Evolutionary conservation across 2,113 vertebrate genomes (phyloP).

Genomic region (Gadus macrocephalus): DNA sequence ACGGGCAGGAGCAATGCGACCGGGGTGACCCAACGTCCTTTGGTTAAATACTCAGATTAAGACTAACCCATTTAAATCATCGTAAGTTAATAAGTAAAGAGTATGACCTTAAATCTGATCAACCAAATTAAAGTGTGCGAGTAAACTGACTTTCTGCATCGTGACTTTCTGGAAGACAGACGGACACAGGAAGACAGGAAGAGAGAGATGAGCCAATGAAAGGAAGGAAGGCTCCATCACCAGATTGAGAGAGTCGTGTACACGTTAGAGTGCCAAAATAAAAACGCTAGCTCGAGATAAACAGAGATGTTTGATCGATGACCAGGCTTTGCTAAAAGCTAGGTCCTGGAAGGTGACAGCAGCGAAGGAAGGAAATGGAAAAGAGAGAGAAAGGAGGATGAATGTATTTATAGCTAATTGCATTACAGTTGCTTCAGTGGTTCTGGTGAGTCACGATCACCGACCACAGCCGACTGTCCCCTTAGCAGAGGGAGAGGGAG

Average conservation of each 20-base stretch:
- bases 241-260: background rate
- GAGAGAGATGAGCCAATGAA: too few relatives aligned
- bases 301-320: background rate
- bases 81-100: too few relatives aligned
- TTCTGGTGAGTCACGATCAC: conserved; percentile 32
- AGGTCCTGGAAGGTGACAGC: background rate
- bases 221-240: too few relatives aligned
- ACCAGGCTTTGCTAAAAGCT: background rate
- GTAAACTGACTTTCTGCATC: too few relatives aligned
- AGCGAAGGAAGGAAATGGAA: background rate
- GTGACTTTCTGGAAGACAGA: too few relatives aligned
- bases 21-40: too few relatives aligned
- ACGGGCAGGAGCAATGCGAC: too few relatives aligned
- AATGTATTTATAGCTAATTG: conserved; percentile 57
- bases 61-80: too few relatives aligned
- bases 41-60: too few relatives aligned
- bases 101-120: too few relatives aligned
- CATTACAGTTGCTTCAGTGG: conserved; percentile 51
- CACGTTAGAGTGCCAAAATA: background rate
- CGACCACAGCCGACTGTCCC: background rate
- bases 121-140: too few relatives aligned
- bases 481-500: background rate
- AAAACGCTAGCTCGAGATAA: background rate
- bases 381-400: conserved; percentile 21
- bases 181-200: too few relatives aligned